These are phyloP conservation scores for Homarus americanus DNA, from an alignment of 1,140 invertebrate genomes.

Conservation along the genomic window DNA sequence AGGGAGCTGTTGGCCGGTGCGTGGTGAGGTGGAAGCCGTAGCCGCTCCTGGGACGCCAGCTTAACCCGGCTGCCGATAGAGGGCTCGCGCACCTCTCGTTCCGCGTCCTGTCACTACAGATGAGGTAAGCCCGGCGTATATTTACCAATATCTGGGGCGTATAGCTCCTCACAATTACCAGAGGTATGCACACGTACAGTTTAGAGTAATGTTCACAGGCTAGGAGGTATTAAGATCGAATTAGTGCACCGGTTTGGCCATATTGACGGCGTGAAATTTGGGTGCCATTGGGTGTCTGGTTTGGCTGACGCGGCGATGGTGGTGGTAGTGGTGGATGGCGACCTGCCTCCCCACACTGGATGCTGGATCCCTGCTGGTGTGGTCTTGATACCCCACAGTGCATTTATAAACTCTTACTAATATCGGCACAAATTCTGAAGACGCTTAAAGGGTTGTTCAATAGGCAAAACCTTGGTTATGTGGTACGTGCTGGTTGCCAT, in stretches of 20 bases:
- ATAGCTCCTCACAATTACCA: neutral
- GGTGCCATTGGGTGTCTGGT: conserved; percentile 42
- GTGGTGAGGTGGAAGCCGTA: conserved; percentile 51
- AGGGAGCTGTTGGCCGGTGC: neutral
- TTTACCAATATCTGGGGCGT: conserved; percentile 44
- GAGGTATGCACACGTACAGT: neutral
- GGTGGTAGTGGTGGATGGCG: conserved; percentile 55
- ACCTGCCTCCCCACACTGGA: conserved; percentile 33
- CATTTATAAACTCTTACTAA: neutral
- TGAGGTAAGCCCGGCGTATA: conserved; percentile 67
- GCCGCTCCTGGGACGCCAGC: conserved; percentile 42
- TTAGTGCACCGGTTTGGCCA: neutral
- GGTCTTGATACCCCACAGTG: neutral
- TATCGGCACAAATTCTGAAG: neutral
- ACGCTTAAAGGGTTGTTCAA: neutral
- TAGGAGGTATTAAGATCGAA: neutral
- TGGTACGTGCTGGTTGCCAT: neutral
- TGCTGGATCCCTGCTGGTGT: conserved; percentile 35
- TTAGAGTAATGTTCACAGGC: neutral
- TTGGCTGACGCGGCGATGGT: conserved; percentile 60
- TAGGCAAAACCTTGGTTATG: neutral
- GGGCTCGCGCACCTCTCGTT: conserved; percentile 54
- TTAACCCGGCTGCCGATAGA: conserved; percentile 56
- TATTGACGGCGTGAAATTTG: conserved; percentile 21
- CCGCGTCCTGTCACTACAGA: conserved; percentile 51